Evolutionary conservation across 2,888 invertebrate species (phyloP), one percentile per base, ranked within the genome.

Genomic region (Ethmia dodecea): DNA sequence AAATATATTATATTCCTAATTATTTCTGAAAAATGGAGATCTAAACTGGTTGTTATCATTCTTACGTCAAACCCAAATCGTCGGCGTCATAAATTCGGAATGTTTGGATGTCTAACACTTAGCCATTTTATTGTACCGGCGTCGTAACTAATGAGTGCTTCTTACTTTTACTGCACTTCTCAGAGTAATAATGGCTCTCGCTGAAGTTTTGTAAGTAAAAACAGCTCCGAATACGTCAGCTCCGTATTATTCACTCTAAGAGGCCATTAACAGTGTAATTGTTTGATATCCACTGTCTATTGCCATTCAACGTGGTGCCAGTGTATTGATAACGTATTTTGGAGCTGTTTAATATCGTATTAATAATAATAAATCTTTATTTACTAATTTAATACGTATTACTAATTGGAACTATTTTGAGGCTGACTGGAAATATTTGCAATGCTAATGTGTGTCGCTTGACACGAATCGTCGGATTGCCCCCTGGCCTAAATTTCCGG

Each of bases 111-210:
- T 6, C 5, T 37, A 38, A 43, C 41, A 51, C n/a, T n/a, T n/a
- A n/a, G 22, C 9, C n/a, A 8, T 22, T 22, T 22, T 22, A 22
- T 22, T 22, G 55, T 48, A 55, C 50, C 45, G 41, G 47, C 48
- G 49, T 40, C 50, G 56, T 60, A 52, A 66, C 62, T 69, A 68
- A 75, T 68, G 68, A 65, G 50, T 50, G 53, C 55, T 68, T 54
- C 49, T 53, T 47, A 55, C 56, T 72, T 62, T 76, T 68, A 76
- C 65, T 71, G 71, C 68, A 67, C 66, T 76, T 73, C 45, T 39
- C 43, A 25, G 73, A 76, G 62, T 72, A 65, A 60, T 73, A 76
- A 76, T 70, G 66, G 67, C 51, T 58, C 60, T 70, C 70, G 50
- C 65, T 63, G 55, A 65, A 74, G 60, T 69, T 73, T 58, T 26